These are phyloP conservation scores for Dendroctonus valens DNA, from an alignment of 1,140 invertebrate genomes.

Conservation along the genomic window DNA sequence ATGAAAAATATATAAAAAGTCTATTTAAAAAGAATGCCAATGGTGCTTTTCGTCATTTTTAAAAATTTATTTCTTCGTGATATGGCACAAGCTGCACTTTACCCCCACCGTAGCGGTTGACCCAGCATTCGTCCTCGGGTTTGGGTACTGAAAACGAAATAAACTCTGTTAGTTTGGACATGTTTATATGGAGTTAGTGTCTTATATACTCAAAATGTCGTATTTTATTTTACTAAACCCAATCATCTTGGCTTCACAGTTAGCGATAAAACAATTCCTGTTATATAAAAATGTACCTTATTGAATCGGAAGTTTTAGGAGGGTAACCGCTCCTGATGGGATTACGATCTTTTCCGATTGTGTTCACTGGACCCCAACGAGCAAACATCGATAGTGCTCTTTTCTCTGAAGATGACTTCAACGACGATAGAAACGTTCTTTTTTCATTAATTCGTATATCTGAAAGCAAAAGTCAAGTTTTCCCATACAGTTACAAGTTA, in stretches of 20 bases:
- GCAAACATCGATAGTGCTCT: slow-evolving; percentile 44
- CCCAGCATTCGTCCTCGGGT: slow-evolving; percentile 38
- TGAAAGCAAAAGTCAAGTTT: slow-evolving; percentile 5
- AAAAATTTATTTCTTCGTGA: neutral
- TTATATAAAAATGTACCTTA: slow-evolving; percentile 13
- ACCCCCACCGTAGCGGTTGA: slow-evolving; percentile 46
- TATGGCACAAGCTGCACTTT: slow-evolving; percentile 13
- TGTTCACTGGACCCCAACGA: slow-evolving; percentile 43
- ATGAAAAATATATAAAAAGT: slow-evolving; percentile 1
- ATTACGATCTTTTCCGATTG: slow-evolving; percentile 42
- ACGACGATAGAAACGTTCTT: slow-evolving; percentile 16
- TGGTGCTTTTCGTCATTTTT: slow-evolving; percentile 15
- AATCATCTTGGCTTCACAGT: too few species aligned
- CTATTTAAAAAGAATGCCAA: neutral
- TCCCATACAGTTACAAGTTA: neutral
- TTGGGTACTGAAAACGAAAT: slow-evolving; percentile 25
- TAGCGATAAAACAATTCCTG: too few species aligned
- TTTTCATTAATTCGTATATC: slow-evolving; percentile 22
- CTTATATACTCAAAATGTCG: neutral
- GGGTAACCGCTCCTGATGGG: slow-evolving; percentile 40
- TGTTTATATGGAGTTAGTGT: neutral
- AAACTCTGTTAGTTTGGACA: too few species aligned
- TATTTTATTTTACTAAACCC: neutral
- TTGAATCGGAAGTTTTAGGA: slow-evolving; percentile 16
- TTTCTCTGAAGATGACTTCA: slow-evolving; percentile 34